A percentile compares a stretch with the other conserved stretches of the same genome.
Evolutionary conservation across 2,888 invertebrate species (phyloP).

Genomic region (Acrobasis consociella): DNA sequence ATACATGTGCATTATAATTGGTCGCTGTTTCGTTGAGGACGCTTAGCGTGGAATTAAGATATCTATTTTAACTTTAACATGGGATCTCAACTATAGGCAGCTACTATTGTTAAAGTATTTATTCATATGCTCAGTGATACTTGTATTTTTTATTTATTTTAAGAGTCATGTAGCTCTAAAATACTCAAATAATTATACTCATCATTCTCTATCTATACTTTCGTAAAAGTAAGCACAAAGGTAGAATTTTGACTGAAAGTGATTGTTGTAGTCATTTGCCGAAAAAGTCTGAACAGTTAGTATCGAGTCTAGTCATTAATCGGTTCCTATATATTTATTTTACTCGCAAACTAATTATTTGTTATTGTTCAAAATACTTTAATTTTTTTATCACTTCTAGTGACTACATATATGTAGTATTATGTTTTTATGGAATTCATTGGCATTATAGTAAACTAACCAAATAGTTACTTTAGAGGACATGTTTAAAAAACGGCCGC

Average conservation of each 20-base stretch:
- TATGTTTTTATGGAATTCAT: conserved; percentile 11
- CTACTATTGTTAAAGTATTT: conserved; percentile 58
- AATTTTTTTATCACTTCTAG: not conserved
- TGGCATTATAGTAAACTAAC: not conserved
- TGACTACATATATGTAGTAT: no score
- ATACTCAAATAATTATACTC: conserved; percentile 35
- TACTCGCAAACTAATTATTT: not conserved
- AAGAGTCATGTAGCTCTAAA: conserved; percentile 34
- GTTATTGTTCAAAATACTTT: not conserved
- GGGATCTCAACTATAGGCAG: conserved; percentile 70
- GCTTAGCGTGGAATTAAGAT: conserved; percentile 42
- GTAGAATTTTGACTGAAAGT: conserved; percentile 62
- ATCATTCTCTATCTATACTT: conserved; percentile 37
- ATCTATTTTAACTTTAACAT: conserved; percentile 46
- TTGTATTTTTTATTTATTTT: conserved; percentile 32
- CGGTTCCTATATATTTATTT: conserved; percentile 40
- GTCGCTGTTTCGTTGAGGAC: conserved; percentile 41
- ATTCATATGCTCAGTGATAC: conserved; percentile 31
- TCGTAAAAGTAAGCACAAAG: conserved; percentile 49
- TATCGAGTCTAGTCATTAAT: conserved; percentile 47
- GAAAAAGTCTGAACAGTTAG: conserved; percentile 60
- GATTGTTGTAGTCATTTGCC: conserved; percentile 56
- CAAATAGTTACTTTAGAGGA: not conserved
- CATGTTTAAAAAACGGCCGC: no score
- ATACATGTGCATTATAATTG: conserved; percentile 33